Conservation (phyloP, 37 sponge, comb jelly and placozoan genomes). For the Beroe forskalii region DNA sequence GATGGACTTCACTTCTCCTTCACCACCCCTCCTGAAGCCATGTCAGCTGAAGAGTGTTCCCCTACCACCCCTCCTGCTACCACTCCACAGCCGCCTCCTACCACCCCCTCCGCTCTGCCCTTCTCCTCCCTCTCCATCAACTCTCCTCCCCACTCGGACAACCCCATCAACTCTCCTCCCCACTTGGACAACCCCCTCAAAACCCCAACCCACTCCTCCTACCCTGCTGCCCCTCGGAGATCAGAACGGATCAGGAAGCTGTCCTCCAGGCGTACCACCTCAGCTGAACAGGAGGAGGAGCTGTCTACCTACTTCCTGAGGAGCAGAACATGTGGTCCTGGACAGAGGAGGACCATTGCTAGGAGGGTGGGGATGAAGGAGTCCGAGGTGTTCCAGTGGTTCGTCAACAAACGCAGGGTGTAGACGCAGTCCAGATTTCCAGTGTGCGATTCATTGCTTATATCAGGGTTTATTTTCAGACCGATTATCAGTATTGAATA, state of each 20-base stretch:
- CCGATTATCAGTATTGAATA: background rate
- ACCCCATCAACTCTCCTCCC: background rate
- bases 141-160: background rate
- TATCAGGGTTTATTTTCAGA: background rate
- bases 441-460: too few species aligned
- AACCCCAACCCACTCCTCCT: background rate
- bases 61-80: background rate
- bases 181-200: background rate
- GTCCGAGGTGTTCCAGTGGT: conserved; percentile 42
- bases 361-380: conserved; percentile 38
- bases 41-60: background rate
- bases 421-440: background rate
- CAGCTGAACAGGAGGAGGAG: conserved; percentile 51
- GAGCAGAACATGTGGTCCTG: background rate
- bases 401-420: background rate
- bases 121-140: background rate
- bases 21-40: background rate
- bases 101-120: background rate
- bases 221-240: background rate
- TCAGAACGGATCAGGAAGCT: conserved; percentile 2
- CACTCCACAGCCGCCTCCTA: background rate
- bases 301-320: conserved; percentile 6
- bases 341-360: background rate
- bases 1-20: too few species aligned
- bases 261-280: background rate